phyloP scores from a whole-genome alignment of 23 tunicate genomes.

The Phallusia fumigata region DNA sequence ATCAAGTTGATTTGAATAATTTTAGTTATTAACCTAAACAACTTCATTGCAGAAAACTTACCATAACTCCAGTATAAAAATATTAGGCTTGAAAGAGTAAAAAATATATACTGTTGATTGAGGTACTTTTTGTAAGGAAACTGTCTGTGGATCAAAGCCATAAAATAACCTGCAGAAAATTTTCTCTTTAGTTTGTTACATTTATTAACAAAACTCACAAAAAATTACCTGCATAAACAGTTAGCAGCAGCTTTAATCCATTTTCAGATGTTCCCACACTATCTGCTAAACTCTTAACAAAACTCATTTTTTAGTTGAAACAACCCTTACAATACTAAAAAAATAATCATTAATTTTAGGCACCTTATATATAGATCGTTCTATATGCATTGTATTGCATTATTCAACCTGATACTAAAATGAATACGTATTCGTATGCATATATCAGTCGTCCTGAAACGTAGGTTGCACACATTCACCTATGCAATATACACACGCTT shows the following conservation, averaged over 20 bases:
- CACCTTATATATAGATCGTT: too few species aligned
- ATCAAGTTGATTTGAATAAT: neutral
- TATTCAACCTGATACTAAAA: too few species aligned
- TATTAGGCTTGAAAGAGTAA: conserved; percentile 35
- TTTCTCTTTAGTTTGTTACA: too few species aligned
- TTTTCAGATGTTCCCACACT: conserved; percentile 20
- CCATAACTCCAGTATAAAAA: conserved; percentile 94
- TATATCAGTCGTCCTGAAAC: too few species aligned
- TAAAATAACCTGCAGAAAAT: conserved; percentile 44
- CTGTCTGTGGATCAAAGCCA: conserved; percentile 54
- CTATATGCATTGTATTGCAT: too few species aligned
- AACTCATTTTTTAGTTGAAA: too few species aligned
- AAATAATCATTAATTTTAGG: too few species aligned
- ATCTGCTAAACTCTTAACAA: neutral
- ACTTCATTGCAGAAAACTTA: neutral
- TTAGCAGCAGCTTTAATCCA: conserved; percentile 32
- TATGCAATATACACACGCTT: too few species aligned
- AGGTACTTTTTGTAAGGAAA: conserved; percentile 26
- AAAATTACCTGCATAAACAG: conserved; percentile 35
- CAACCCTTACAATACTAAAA: too few species aligned
- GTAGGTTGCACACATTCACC: too few species aligned
- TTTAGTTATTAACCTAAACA: neutral
- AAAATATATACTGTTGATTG: conserved; percentile 42
- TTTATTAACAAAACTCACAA: neutral
- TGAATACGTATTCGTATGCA: too few species aligned